Percentiles rank a stretch among this genome's conserved stretches.
Evolutionary conservation across 2,888 invertebrate genomes (phyloP).

Genomic region (Drosophila aldrichi): DNA sequence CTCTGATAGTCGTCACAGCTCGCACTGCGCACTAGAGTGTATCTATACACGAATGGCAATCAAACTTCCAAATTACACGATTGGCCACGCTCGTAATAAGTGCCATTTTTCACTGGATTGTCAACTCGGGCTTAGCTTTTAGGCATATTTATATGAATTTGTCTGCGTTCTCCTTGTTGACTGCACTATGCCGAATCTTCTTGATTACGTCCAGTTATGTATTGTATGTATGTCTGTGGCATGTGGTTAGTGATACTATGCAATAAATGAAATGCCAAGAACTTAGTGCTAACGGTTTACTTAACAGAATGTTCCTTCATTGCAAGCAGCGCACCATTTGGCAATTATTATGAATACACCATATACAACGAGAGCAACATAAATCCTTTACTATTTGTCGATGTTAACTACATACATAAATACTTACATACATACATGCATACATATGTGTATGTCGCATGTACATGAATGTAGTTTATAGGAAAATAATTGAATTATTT

Average conservation of each 20-base stretch:
- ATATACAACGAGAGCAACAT: constrained; percentile 44
- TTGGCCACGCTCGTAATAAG: not conserved
- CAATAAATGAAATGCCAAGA: constrained; percentile 27
- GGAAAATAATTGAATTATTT: constrained; percentile 14
- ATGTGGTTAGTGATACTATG: not conserved
- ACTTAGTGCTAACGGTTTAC: constrained; percentile 11
- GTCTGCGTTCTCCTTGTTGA: not conserved
- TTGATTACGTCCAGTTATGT: not conserved
- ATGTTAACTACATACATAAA: constrained; percentile 18
- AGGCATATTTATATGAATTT: no score
- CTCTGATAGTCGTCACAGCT: no score
- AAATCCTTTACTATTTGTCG: constrained; percentile 20
- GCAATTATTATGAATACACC: constrained; percentile 30
- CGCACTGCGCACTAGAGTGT: not conserved
- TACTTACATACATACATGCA: not conserved
- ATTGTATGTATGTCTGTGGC: not conserved
- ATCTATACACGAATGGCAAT: not conserved
- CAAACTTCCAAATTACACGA: no score
- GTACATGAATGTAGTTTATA: not conserved
- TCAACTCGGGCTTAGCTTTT: not conserved
- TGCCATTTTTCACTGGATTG: not conserved
- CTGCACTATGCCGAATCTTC: not conserved
- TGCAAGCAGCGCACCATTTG: constrained; percentile 18
- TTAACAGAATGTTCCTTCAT: constrained; percentile 35
- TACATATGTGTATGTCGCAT: constrained; percentile 3